Conservation (phyloP, 2,797 vertebrate genomes). For the Rhyacichthys aspro region DNA sequence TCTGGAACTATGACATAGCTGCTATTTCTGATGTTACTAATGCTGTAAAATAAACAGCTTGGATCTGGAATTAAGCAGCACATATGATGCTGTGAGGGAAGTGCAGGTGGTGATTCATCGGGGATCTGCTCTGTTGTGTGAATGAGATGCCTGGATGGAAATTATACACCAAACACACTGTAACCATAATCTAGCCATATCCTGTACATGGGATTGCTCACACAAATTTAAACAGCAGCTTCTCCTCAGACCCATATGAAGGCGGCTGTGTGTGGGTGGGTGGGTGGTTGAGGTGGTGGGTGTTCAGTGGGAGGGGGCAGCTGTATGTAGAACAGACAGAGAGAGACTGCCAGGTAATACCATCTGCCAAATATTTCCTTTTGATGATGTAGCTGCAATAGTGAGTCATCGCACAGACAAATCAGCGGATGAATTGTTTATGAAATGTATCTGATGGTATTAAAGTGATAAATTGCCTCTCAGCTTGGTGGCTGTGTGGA, state of each 20-base stretch:
- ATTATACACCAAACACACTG: slow-evolving; percentile 16
- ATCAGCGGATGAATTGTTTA: slow-evolving; percentile 65
- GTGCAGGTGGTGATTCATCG: slow-evolving; percentile 19
- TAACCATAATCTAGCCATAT: slow-evolving; percentile 13
- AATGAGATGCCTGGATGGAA: slow-evolving; percentile 24
- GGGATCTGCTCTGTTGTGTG: slow-evolving; percentile 36
- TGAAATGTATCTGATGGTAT: slow-evolving; percentile 65
- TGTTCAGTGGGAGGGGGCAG: slow-evolving; percentile 7
- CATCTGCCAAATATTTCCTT: slow-evolving; percentile 61
- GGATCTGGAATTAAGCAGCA: background rate
- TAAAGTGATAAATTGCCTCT: slow-evolving; percentile 66
- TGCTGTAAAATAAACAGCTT: background rate
- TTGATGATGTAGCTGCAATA: slow-evolving; percentile 60
- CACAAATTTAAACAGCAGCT: slow-evolving; percentile 15
- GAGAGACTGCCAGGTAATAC: slow-evolving; percentile 42
- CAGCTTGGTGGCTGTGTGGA: slow-evolving; percentile 39
- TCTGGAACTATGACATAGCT: background rate
- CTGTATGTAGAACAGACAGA: slow-evolving; percentile 45
- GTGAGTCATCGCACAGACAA: slow-evolving; percentile 56
- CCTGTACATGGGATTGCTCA: slow-evolving; percentile 27
- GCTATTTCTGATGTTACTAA: background rate
- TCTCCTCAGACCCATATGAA: background rate
- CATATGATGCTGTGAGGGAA: slow-evolving; percentile 7
- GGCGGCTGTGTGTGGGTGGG: slow-evolving; percentile 2
- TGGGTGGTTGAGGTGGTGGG: background rate